A percentile compares a stretch with the other conserved stretches of the same genome.
These are phyloP conservation scores for Motacilla alba DNA, from an alignment of 2,113 vertebrate genomes.

Conservation along the genomic window DNA sequence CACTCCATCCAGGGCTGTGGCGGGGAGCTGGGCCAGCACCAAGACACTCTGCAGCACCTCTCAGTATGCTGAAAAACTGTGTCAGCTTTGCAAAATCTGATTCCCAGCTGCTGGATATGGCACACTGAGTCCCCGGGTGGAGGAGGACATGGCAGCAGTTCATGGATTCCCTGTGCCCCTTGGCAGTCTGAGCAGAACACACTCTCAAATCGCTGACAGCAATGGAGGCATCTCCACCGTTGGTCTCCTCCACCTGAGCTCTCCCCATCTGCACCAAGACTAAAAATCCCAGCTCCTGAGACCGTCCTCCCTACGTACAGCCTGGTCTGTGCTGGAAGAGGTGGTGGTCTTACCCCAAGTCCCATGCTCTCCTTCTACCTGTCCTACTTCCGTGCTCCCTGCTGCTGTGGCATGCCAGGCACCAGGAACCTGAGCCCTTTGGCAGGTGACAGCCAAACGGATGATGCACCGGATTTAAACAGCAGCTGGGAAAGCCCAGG, in stretches of 20 bases:
- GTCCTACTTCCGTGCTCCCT: neutral
- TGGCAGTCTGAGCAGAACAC: neutral
- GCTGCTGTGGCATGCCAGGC: accelerated
- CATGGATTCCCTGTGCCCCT: neutral
- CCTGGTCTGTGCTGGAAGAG: neutral
- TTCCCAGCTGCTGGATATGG: neutral
- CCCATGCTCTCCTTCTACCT: neutral
- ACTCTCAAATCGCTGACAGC: accelerated
- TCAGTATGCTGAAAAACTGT: accelerated
- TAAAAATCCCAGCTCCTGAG: neutral
- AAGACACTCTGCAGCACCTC: neutral
- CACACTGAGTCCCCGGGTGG: accelerated
- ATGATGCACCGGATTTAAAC: neutral
- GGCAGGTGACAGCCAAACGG: neutral
- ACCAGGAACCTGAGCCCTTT: accelerated
- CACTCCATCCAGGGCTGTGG: neutral
- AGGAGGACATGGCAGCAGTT: neutral
- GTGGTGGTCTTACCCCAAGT: neutral
- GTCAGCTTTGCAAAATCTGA: neutral
- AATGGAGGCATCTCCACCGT: neutral
- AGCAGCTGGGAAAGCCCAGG: neutral
- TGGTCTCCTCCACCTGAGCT: neutral
- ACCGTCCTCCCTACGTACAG: accelerated
- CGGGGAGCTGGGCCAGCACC: neutral
- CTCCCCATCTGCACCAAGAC: neutral